Base-by-base conservation (phyloP, 2,888 invertebrate species). In the Ophonus ardosiacus region DNA sequence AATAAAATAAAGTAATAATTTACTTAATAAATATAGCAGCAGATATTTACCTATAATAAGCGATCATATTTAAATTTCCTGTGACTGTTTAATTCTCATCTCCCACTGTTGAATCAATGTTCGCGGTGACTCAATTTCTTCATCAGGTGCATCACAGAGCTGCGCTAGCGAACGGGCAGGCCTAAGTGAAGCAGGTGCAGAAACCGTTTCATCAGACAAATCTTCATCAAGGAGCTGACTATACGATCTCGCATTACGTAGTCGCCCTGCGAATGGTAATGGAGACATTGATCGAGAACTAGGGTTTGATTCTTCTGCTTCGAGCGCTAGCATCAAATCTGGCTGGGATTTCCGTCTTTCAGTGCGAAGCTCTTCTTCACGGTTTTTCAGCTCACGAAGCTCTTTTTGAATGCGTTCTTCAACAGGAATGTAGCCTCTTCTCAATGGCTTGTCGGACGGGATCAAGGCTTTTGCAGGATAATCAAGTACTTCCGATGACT, bases 321-420 rank as follows among this genome's bases (percentile, higher is more conserved):
- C 93, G 86, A 94, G 92, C 79, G 94, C 91, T 83, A 94, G 94
- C 88, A 95, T 92, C 79, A 94, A 90, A 90, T 94, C 93, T 0
- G 94, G 93, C 86, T 96, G 95, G n/a, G 90, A 91, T 88, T 93
- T 93, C 90, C 94, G 93, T 86, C 95, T 92, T 92, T 94, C 93
- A 87, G 93, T 92, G 93, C 96, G 96, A 63, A 97, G 92, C 89
- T 97, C 97, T 87, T 95, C 95, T 89, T 97, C 97, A 83, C 97
- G 93, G 87, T 94, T 94, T 89, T 96, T 96, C 94, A 97, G 96
- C 88, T 98, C 97, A 89, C 95, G 93, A 79, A 98, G 92, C 90
- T 98, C 98, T 86, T 95, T 95, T 89, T 97, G 96, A 88, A 98
- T 98, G 91, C 97, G 97, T 88, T 97, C 96, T 90, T 98, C 97